Evolutionary conservation across 2,888 invertebrate species (phyloP).

Genomic region (Nomada goodeniana): DNA sequence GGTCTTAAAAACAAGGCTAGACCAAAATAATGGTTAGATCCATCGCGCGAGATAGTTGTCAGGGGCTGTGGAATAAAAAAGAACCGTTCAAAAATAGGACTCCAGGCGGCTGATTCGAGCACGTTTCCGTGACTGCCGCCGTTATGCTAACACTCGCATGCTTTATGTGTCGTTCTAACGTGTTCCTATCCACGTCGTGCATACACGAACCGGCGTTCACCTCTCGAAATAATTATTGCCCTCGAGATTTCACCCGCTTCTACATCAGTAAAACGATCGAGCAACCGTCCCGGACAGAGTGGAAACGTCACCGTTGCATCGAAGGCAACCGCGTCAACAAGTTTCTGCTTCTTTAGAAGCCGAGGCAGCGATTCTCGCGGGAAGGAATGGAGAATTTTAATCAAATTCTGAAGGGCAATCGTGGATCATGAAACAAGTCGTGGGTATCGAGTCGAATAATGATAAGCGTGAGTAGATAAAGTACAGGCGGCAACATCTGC

Average conservation of each 20-base stretch:
- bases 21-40: constrained; percentile 82
- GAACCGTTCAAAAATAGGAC: constrained; percentile 83
- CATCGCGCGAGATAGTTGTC: constrained; percentile 80
- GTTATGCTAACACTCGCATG: constrained; percentile 74
- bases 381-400: background rate
- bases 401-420: constrained; percentile 19
- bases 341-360: background rate
- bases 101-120: constrained; percentile 71
- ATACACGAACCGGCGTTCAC: constrained; percentile 21
- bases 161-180: constrained; percentile 62
- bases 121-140: constrained; percentile 81
- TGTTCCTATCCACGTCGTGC: constrained; percentile 47
- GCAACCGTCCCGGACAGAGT: background rate
- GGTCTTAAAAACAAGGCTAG: constrained; percentile 80
- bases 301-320: too few relatives aligned
- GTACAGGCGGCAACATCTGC: constrained; percentile 74
- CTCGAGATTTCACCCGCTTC: constrained; percentile 22
- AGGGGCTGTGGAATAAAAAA: constrained; percentile 77
- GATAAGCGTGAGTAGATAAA: constrained; percentile 44
- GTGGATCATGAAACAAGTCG: constrained; percentile 24
- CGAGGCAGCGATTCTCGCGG: background rate
- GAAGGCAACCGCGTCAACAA: constrained; percentile 7
- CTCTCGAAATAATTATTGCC: constrained; percentile 46
- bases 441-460: constrained; percentile 35
- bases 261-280: background rate